These are phyloP conservation scores for Plagodis dolabraria DNA, from an alignment of 2,888 invertebrate species.

Conservation along the genomic window DNA sequence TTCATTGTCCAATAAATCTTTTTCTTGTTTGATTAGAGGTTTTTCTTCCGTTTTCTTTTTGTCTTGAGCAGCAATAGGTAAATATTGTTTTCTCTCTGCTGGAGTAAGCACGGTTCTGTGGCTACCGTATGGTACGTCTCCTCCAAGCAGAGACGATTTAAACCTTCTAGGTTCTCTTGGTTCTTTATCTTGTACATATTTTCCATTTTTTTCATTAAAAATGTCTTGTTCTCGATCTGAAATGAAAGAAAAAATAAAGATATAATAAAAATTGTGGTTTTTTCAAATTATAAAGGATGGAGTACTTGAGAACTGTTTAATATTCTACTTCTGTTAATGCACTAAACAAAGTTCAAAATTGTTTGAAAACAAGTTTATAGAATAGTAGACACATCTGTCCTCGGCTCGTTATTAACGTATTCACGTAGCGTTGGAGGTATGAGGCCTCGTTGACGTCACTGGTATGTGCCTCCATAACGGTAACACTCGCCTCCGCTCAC, in stretches of 20 bases:
- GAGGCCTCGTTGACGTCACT: slow-evolving; percentile 82
- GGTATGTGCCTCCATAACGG: slow-evolving; percentile 84
- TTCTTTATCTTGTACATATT: slow-evolving; percentile 61
- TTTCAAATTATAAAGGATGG: too few species aligned
- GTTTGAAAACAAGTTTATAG: slow-evolving; percentile 40
- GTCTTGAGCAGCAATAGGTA: slow-evolving; percentile 84
- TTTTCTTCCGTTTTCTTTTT: slow-evolving; percentile 83
- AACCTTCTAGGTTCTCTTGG: slow-evolving; percentile 86
- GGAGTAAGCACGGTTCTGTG: slow-evolving; percentile 90
- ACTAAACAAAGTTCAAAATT: slow-evolving; percentile 4
- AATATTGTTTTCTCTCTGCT: slow-evolving; percentile 92
- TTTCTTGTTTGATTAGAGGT: slow-evolving; percentile 86
- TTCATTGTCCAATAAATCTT: slow-evolving; percentile 86
- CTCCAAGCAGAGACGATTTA: slow-evolving; percentile 92
- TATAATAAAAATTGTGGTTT: too few species aligned
- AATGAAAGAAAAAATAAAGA: slow-evolving; percentile 47
- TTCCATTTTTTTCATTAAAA: slow-evolving; percentile 73
- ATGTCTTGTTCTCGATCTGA: slow-evolving; percentile 84
- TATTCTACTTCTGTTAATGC: too few species aligned
- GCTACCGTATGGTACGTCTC: slow-evolving; percentile 93
- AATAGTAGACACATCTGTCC: slow-evolving; percentile 55
- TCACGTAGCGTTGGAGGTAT: slow-evolving; percentile 74
- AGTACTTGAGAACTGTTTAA: too few species aligned
- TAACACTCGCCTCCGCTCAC: slow-evolving; percentile 77
- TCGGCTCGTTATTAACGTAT: slow-evolving; percentile 72